These are phyloP conservation scores for Philotrypesis tridentata DNA, from an alignment of 1,140 invertebrate species.

Conservation along the genomic window DNA sequence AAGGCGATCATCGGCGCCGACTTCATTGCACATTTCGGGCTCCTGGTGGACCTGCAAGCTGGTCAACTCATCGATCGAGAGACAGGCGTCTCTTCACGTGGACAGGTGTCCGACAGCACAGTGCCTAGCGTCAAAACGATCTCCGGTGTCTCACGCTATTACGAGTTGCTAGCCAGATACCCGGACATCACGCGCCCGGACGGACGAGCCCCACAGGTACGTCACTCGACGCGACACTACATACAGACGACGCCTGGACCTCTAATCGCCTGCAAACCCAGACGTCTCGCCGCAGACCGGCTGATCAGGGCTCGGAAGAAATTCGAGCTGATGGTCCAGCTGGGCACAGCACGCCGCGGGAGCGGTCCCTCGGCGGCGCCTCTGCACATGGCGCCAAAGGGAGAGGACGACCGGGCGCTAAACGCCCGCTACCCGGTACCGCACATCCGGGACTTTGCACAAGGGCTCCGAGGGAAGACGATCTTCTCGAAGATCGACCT, in stretches of 20 bases:
- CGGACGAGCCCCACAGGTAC: background rate
- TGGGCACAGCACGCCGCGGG: background rate
- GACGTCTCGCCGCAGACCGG: constrained; percentile 63
- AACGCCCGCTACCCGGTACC: background rate
- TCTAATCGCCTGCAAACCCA: constrained; percentile 59
- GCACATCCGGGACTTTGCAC: too few species aligned
- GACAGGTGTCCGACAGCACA: background rate
- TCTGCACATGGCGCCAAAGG: constrained; percentile 43
- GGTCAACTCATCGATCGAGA: constrained; percentile 56
- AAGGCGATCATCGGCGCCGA: constrained; percentile 52
- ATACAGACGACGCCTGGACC: constrained; percentile 59
- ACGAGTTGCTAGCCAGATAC: constrained; percentile 9
- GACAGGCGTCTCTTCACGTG: constrained; percentile 41
- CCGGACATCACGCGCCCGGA: constrained; percentile 41
- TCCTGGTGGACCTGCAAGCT: constrained; percentile 62
- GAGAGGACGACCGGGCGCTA: background rate
- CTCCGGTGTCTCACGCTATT: background rate
- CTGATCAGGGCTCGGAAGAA: constrained; percentile 52
- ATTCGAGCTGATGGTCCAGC: too few species aligned
- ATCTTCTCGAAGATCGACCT: too few species aligned
- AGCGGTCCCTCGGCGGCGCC: constrained; percentile 23
- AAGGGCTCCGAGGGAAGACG: too few species aligned
- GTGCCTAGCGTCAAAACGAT: constrained; percentile 9
- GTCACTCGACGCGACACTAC: constrained; percentile 42
- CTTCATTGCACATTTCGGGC: constrained; percentile 57